phyloP scores from a whole-genome alignment of 2,113 vertebrate genomes.

The Porphyrio hochstetteri region DNA sequence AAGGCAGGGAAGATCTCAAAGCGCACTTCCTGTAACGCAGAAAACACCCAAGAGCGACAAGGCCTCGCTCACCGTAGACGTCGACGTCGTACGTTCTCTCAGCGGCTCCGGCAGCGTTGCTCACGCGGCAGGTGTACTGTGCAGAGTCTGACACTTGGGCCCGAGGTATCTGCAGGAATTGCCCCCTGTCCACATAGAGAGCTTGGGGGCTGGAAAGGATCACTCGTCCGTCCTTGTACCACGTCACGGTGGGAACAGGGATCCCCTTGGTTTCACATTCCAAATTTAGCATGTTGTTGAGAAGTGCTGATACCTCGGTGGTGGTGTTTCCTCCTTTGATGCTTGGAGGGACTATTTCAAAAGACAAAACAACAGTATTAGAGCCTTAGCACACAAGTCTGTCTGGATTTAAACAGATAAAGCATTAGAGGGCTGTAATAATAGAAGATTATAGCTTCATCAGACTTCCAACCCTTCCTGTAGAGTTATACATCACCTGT shows the following conservation, averaged over 20 bases:
- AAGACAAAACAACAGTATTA: neutral
- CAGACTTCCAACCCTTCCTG: neutral
- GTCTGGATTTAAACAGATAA: neutral
- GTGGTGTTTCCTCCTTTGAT: conserved; percentile 91
- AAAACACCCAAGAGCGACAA: neutral
- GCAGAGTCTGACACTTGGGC: conserved; percentile 85
- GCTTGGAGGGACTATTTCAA: conserved; percentile 85
- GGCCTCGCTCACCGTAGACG: conserved; percentile 81
- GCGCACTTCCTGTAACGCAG: neutral
- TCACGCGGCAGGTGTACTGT: conserved; percentile 83
- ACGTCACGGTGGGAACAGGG: conserved; percentile 87
- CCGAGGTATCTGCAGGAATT: conserved; percentile 85
- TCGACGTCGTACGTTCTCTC: conserved; percentile 87
- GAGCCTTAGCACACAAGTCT: neutral
- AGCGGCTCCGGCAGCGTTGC: conserved; percentile 81
- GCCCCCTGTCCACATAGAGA: conserved; percentile 86
- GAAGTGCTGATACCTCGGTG: conserved; percentile 79
- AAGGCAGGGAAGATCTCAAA: neutral
- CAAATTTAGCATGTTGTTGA: conserved; percentile 81
- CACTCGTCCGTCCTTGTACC: conserved; percentile 83
- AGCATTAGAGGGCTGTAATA: neutral
- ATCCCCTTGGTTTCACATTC: conserved; percentile 90
- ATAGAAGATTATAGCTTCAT: neutral
- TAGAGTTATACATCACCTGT: neutral
- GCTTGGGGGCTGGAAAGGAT: conserved; percentile 81